Conservation (phyloP, 2,113 vertebrate genomes). For the Chloropsis hardwickii region DNA sequence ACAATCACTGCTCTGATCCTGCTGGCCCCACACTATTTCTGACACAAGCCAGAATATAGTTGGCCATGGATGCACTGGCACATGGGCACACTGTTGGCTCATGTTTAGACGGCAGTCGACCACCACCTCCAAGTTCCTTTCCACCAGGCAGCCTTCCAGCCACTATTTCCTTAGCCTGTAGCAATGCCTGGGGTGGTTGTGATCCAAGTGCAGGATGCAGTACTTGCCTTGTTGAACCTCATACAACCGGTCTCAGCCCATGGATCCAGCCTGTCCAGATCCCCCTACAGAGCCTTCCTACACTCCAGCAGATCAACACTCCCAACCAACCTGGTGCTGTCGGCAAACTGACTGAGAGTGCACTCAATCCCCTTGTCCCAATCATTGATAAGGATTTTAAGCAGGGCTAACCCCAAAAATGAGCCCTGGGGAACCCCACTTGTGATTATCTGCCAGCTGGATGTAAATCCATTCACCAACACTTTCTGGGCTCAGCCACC, state of each 20-base stretch:
- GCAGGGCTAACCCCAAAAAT: not conserved
- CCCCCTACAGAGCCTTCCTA: not conserved
- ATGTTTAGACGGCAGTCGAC: rapidly evolving
- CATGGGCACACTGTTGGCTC: not conserved
- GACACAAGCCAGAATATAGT: not conserved
- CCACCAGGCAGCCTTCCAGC: not conserved
- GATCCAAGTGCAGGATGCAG: not conserved
- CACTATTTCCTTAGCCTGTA: not conserved
- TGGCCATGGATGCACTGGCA: not conserved
- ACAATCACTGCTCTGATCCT: not conserved
- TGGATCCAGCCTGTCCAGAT: not conserved
- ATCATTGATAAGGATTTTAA: not conserved
- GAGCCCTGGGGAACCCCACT: not conserved
- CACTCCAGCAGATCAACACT: not conserved
- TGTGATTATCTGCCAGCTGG: not conserved
- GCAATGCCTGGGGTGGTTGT: not conserved
- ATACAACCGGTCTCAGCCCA: no score
- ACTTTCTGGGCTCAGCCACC: no score
- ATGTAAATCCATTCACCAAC: not conserved
- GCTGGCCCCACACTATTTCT: not conserved
- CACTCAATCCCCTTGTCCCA: not conserved
- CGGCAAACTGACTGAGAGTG: rapidly evolving
- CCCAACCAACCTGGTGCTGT: not conserved
- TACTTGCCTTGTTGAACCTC: not conserved
- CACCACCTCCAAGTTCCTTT: not conserved